Evolutionary conservation across 2,113 vertebrate species (phyloP), one percentile per base, ranked within the genome.

Genomic region (Sebastes schlegelii): DNA sequence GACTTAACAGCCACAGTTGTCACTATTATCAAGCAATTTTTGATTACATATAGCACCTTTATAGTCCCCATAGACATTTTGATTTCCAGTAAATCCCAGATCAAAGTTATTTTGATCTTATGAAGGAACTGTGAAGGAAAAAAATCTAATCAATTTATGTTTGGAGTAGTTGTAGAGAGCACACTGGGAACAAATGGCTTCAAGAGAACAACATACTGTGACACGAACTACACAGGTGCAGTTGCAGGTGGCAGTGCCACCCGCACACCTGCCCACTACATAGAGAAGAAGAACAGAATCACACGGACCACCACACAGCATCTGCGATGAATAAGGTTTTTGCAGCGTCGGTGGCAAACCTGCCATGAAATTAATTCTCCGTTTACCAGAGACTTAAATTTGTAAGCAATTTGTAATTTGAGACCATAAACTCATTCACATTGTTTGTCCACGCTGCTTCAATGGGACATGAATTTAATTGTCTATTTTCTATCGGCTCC

Each of bases 181-280:
- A 19, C 9, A 51, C 42, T 61, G 16, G 9, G 26, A 63, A 72
- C 79, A 76, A 76, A 80, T 80, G 71, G 71, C 43, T 77, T 43
- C 4, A 40, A 70, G 42, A 74, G 48, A 66, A 23, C 52, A 40
- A 66, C 66, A 80, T 34, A 34, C 62, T 61, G 62, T 26, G 17
- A 69, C 62, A 76, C 17, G 58, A 62, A 57, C 48, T 40, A 46
- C 82, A 79, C 80, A 85, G 83, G 52, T 84, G 77, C 69, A 68
- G 70, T 11, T 79, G 42, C 82, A 82, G 86, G 75, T 74, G 81
- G 42, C 16, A 0, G 7, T 71, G 46, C 80, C 77, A 74, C 72
- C 76, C 71, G 82, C 52, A 70, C 72, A 73, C 51, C 70, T 60
- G 70, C 43, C 49, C 61, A 14, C 69, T 6, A 11, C 23, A 48